Conservation (phyloP, 2,888 invertebrate species). For the Gari tellinella region DNA sequence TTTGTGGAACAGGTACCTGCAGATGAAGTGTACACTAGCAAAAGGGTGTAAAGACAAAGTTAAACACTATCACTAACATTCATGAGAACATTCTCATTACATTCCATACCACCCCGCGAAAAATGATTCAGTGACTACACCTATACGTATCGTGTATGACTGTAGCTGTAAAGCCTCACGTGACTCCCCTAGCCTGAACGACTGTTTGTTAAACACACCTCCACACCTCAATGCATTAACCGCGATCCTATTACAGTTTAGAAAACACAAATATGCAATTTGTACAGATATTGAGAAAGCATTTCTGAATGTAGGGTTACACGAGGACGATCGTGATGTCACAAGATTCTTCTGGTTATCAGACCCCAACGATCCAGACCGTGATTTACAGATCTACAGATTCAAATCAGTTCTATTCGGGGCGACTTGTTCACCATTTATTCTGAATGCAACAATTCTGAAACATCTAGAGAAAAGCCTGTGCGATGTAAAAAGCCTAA, state of each 20-base stretch:
- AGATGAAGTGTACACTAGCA: background rate
- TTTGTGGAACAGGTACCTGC: constrained; percentile 2
- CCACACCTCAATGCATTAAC: constrained; percentile 45
- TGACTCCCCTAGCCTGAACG: constrained; percentile 47
- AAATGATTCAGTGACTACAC: constrained; percentile 42
- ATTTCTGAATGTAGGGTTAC: constrained; percentile 41
- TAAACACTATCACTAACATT: background rate
- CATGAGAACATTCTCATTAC: background rate
- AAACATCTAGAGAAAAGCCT: constrained; percentile 30
- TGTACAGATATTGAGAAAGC: constrained; percentile 51
- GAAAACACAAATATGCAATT: constrained; percentile 34
- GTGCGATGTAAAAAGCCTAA: background rate
- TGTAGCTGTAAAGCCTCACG: constrained; percentile 36
- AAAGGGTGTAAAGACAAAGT: background rate
- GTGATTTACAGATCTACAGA: constrained; percentile 31
- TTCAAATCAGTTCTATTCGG: constrained; percentile 47
- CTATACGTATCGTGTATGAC: constrained; percentile 51
- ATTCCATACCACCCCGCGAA: constrained; percentile 33
- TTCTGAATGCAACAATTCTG: no score
- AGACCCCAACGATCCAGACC: constrained; percentile 25
- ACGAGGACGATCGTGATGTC: constrained; percentile 43
- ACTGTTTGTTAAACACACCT: constrained; percentile 33
- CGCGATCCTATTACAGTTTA: constrained; percentile 42
- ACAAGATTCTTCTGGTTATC: constrained; percentile 52
- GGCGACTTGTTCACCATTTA: no score